Evolutionary conservation across 1,140 invertebrate genomes (phyloP).

Genomic region (Periplaneta americana): DNA sequence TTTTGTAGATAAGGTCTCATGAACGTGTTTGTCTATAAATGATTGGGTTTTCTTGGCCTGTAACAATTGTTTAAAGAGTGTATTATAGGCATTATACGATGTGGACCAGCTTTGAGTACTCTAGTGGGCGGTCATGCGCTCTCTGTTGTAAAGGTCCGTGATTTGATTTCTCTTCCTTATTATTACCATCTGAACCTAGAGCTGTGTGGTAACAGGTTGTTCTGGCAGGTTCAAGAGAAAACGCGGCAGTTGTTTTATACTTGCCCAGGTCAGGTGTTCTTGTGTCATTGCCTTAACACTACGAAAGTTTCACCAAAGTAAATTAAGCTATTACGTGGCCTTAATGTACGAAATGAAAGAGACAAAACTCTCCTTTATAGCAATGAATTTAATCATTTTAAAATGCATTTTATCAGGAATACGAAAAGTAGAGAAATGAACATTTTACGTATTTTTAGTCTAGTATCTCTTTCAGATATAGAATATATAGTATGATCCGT

Average conservation of each 20-base stretch:
- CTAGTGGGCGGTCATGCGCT: background rate
- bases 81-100: background rate
- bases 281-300: background rate
- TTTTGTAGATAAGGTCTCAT: background rate
- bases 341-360: too few species aligned
- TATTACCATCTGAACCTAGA: background rate
- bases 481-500: too few species aligned
- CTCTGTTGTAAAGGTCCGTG: background rate
- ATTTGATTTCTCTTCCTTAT: background rate
- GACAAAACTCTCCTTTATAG: too few species aligned
- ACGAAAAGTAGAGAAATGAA: too few species aligned
- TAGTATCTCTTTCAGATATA: too few species aligned
- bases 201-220: too few species aligned
- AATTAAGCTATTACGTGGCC: background rate
- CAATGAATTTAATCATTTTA: too few species aligned
- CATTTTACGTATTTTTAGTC: too few species aligned
- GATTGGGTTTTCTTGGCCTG: background rate
- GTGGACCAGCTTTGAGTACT: background rate
- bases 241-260: too few species aligned
- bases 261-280: background rate
- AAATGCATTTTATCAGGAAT: too few species aligned
- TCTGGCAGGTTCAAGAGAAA: background rate
- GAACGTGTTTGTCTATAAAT: background rate
- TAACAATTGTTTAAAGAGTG: background rate
- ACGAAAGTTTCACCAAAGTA: background rate